phyloP scores from a whole-genome alignment of 2,797 vertebrate genomes.

The Cirrhinus mrigala region DNA sequence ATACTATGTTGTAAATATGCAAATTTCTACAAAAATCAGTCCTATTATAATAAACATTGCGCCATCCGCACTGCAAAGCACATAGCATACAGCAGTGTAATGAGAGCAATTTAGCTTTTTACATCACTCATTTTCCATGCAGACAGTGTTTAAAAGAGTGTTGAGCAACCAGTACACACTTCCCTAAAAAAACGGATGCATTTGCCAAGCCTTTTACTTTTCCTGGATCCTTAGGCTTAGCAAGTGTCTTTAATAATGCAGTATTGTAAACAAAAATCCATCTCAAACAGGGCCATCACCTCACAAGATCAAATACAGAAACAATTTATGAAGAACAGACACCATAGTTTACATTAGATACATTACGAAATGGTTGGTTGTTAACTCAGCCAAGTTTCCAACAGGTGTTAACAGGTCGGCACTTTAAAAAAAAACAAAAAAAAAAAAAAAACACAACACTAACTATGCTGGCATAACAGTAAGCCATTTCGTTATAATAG shows the following conservation, averaged over 20 bases:
- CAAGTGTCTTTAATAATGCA: conserved; percentile 20
- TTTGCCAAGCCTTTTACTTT: conserved; percentile 32
- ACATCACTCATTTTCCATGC: neutral
- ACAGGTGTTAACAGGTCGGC: neutral
- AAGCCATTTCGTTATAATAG: neutral
- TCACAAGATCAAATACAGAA: conserved; percentile 7
- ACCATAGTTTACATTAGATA: neutral
- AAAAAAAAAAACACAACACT: no score
- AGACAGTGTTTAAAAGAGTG: neutral
- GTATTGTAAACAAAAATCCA: neutral
- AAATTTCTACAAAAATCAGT: neutral
- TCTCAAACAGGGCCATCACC: neutral
- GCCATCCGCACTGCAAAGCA: neutral
- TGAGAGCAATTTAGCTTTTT: neutral
- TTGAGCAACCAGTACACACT: conserved; percentile 25
- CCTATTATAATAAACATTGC: neutral
- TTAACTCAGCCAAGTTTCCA: conserved; percentile 25
- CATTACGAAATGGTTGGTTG: neutral
- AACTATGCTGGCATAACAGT: neutral
- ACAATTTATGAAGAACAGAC: conserved; percentile 2
- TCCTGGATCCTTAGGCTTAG: conserved; percentile 7
- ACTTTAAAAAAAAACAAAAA: neutral
- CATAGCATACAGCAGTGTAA: neutral
- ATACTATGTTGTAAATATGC: neutral
- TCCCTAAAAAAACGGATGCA: conserved; percentile 10